Evolutionary conservation across 1,140 invertebrate species (phyloP).

Genomic region (Galendromus occidentalis): DNA sequence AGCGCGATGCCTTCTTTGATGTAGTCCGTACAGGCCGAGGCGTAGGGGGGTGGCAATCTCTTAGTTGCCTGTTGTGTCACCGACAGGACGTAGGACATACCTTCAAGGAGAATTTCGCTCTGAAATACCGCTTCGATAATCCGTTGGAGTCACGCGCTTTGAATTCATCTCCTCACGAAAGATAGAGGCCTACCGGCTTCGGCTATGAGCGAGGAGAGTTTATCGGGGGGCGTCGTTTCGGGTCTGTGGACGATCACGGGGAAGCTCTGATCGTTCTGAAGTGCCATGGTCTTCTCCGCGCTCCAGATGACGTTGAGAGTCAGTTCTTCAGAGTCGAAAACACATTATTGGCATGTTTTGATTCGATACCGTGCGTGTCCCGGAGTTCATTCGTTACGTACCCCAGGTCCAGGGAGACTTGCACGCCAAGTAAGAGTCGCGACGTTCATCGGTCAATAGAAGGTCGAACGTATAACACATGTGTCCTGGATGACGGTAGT

Average conservation of each 20-base stretch:
- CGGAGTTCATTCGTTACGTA: background rate
- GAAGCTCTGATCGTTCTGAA: background rate
- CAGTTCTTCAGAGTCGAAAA: background rate
- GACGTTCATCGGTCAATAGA: background rate
- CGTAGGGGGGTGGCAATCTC: background rate
- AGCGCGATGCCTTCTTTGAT: background rate
- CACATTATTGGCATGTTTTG: background rate
- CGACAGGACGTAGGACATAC: constrained; percentile 1
- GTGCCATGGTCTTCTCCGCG: background rate
- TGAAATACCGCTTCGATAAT: too few species aligned
- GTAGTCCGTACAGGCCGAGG: background rate
- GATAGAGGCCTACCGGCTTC: background rate
- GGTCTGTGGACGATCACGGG: background rate
- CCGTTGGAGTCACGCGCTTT: too few species aligned
- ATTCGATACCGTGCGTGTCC: background rate
- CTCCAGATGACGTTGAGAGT: constrained; percentile 2
- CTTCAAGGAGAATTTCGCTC: background rate
- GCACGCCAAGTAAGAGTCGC: background rate
- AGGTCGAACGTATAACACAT: constrained; percentile 3
- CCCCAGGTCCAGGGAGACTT: constrained; percentile 8
- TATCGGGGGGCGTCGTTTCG: background rate
- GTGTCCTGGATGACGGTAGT: constrained; percentile 10
- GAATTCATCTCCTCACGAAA: too few species aligned
- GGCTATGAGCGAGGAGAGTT: background rate
- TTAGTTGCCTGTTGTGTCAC: background rate